A percentile compares a stretch with the other conserved stretches of the same genome.
phyloP scores from a whole-genome alignment of 2,113 vertebrate species.

The Motacilla alba region DNA sequence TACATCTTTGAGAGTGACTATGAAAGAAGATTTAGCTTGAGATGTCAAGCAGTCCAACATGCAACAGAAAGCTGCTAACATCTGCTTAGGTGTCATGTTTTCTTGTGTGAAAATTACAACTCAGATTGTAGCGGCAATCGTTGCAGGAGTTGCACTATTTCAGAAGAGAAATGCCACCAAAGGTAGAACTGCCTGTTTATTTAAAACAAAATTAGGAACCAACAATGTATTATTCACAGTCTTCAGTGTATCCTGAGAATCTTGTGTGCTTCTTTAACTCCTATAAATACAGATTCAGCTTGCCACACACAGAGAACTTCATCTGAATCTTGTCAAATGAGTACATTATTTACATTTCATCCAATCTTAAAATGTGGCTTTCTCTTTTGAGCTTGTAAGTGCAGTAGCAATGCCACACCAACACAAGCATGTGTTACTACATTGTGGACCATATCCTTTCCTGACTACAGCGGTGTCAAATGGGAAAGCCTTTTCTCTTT shows the following conservation, averaged over 20 bases:
- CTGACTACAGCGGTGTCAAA: not conserved
- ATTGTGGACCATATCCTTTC: not conserved
- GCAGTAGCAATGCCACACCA: not conserved
- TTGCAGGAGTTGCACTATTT: not conserved
- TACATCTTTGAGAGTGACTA: not conserved
- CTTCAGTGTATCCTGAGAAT: not conserved
- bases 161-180: not conserved
- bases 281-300: slow-evolving; percentile 36
- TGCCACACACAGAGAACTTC: slow-evolving; percentile 57
- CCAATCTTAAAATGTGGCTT: not conserved
- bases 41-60: not conserved
- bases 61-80: not conserved
- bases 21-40: not conserved
- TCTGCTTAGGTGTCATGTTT: not conserved
- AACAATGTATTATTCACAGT: not conserved
- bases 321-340: slow-evolving; percentile 42
- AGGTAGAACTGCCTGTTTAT: not conserved
- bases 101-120: not conserved
- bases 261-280: slow-evolving; percentile 32
- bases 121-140: not conserved
- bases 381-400: not conserved
- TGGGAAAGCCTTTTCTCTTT: not conserved
- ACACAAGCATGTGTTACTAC: not conserved
- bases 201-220: slow-evolving; percentile 29
- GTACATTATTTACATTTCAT: slow-evolving; percentile 25